Base-by-base conservation (phyloP, 1,140 invertebrate species). In the Aricia agestis region DNA sequence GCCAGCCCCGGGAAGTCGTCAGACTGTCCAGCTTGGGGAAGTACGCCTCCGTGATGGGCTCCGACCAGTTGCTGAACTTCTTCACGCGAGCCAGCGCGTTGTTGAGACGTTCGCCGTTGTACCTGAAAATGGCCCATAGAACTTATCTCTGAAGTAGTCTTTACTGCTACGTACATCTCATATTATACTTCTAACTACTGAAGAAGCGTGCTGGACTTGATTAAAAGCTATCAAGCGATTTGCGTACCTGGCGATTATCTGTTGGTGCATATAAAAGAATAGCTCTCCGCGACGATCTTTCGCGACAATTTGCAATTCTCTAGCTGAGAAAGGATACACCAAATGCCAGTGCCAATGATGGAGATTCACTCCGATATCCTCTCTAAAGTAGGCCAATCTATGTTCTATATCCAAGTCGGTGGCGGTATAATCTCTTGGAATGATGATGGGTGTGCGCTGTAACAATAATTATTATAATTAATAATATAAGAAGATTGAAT, bases 291-390 rank as follows among this genome's bases (percentile, higher is more conserved):
- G 93, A 57, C 95, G 91, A 82, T 95, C 94, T 81, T 95, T 95
- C 45, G 89, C 85, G 6, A 94, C 93, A 32, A 94, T 92, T 5
- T 91, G 82, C 11, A 90, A 92, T 42, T 92, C 86, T 59, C 79
- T 81, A 15, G 87, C 83, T 1, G 81, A 80, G 70, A 92, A 92
- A 0, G 95, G 95, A 77, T 95, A 95, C 0, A 95, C 93, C 68
- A 95, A 82, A 87, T 96, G 95, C 95, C 95, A 96, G 79, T 95
- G 95, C 94, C 95, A 95, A 76, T 96, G 95, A 79, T 95, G 95
- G 42, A 94, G 92, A 77, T 95, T 95, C 15, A 95, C 86, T 11
- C 94, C 94, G 65, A 93, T 83, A 78, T 93, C 94, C 80, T 95
- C 94, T 6, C 95, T 93, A 88, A 94, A 95, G 76, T 95, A 95